phyloP scores from a whole-genome alignment of 2,888 invertebrate genomes.

The Lasioglossum villosulum region DNA sequence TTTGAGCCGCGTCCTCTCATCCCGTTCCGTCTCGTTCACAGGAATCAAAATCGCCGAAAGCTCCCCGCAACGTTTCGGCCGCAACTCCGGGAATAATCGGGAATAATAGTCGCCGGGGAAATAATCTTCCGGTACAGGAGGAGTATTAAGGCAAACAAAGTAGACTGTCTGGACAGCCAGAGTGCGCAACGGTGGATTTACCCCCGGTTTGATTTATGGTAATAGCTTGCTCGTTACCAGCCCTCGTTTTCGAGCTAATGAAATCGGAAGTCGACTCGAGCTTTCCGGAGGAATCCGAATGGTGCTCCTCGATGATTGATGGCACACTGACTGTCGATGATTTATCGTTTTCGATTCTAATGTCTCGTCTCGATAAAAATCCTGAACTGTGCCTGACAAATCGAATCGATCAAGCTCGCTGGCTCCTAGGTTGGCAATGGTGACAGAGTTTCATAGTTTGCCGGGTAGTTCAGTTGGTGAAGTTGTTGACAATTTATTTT shows the following conservation, averaged over 20 bases:
- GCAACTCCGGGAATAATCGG: slow-evolving; percentile 21
- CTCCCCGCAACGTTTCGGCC: background rate
- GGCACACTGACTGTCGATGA: background rate
- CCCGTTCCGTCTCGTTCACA: background rate
- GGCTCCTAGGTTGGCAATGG: background rate
- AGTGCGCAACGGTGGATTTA: background rate
- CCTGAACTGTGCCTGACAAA: background rate
- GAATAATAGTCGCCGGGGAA: slow-evolving; percentile 17
- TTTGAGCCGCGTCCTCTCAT: slow-evolving; percentile 37
- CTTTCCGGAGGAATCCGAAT: background rate
- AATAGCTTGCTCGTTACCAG: slow-evolving; percentile 14
- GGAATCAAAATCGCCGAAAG: background rate
- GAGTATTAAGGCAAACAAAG: slow-evolving; percentile 25
- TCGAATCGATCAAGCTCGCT: background rate
- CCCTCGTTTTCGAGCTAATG: slow-evolving; percentile 11
- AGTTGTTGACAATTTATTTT: too few relatives aligned
- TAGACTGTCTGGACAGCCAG: slow-evolving; percentile 2
- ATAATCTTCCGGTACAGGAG: slow-evolving; percentile 22
- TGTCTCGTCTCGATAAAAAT: background rate
- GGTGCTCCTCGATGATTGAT: background rate
- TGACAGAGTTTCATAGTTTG: too few relatives aligned
- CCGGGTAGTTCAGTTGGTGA: too few relatives aligned
- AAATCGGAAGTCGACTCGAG: slow-evolving; percentile 14
- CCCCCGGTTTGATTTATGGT: slow-evolving; percentile 10
- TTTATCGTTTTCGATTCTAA: slow-evolving; percentile 4